Base-by-base conservation (phyloP, 2,888 invertebrate species). In the Periphyllus acericola region DNA sequence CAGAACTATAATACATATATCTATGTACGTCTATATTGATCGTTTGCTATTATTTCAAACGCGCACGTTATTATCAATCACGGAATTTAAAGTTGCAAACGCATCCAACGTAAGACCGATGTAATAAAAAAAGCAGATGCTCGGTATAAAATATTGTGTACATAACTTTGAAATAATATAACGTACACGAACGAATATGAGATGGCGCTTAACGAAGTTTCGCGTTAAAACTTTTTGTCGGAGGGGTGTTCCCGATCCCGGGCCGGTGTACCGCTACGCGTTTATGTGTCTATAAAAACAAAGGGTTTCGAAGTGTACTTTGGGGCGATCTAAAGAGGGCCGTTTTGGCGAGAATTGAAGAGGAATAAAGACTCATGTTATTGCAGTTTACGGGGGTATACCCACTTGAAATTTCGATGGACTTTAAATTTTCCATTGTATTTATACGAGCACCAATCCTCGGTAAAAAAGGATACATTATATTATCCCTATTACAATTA, bases 231-330 rank as follows among this genome's bases (percentile, higher is more conserved):
- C 80, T 80, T 74, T 32, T 80, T 40, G 55, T 19, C 25, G n/a
- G 29, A 29, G 52, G 80, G 71, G 72, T 74, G 3, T 34, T 79
- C 29, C 25, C 46, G 11, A 9, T 83, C 32, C 66, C 11, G 17
- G 55, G 25, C 80, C 74, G n/a, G 74, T 36, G 46, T 8, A 36
- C 36, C 36, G 14, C 46, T 11, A 46, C 25, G n/a, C 19, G 84
- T 85, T 85, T 85, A 85, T 85, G 78, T 76, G n/a, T 76, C 74
- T 74, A 87, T 87, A 81, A 87, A 87, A 87, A 81, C 81, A 74
- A 86, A 72, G 72, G 79, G 72, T 86, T 80, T 72, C 72, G 40
- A 81, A 87, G 74, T 40, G 66, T 21, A 68, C 84, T 85, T 78
- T 68, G 68, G 84, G 84, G 84, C 19, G 76, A 46, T 76, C 9